phyloP scores from a whole-genome alignment of 2,797 vertebrate genomes.

The Sebastiscus albofasciatus region DNA sequence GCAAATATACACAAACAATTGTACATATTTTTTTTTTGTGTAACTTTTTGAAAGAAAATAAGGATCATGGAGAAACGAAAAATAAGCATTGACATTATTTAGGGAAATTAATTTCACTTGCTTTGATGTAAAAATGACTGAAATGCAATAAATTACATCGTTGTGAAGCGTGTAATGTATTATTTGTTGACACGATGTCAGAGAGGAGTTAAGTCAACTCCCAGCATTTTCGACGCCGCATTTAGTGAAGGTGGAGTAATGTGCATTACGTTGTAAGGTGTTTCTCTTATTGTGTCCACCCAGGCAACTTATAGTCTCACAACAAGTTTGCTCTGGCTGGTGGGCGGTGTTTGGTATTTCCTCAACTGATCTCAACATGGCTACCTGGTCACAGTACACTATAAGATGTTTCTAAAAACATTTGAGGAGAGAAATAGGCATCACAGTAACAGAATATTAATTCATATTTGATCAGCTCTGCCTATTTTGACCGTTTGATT shows the following conservation, averaged over 20 bases:
- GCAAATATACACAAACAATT: neutral
- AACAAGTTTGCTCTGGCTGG: neutral
- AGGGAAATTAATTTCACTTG: neutral
- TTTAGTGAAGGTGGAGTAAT: neutral
- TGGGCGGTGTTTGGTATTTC: too few relatives aligned
- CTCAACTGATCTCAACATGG: too few relatives aligned
- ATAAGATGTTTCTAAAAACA: too few relatives aligned
- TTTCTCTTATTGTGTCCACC: neutral
- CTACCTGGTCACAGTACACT: too few relatives aligned
- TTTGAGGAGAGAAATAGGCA: too few relatives aligned
- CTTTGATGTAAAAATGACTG: conserved; percentile 10
- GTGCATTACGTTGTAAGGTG: neutral
- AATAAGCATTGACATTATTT: neutral
- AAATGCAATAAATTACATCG: conserved; percentile 16
- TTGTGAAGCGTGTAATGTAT: neutral
- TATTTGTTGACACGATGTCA: neutral
- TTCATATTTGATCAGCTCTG: too few relatives aligned
- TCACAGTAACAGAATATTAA: too few relatives aligned
- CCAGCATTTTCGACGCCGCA: neutral
- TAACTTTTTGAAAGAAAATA: conserved; percentile 7
- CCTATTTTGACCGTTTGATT: too few relatives aligned
- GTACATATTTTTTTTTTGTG: conserved; percentile 25
- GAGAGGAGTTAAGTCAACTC: neutral
- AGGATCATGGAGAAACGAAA: neutral
- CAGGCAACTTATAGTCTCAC: neutral